Conservation (phyloP, 2,888 invertebrate species). For the Lapara coniferarum region DNA sequence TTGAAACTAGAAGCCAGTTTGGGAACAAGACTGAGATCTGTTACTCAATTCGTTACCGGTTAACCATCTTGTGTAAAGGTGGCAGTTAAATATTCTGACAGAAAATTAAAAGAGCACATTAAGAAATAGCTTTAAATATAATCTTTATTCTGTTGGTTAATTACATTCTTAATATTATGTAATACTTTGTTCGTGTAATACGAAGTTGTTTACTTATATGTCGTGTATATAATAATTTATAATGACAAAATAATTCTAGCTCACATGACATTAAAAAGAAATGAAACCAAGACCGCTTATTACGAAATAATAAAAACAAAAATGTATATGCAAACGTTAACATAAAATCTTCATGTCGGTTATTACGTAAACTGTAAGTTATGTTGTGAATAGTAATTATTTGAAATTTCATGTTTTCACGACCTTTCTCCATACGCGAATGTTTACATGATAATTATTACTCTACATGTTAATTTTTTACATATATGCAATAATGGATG, state of each 20-base stretch:
- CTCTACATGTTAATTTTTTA: conserved; percentile 7
- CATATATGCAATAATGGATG: neutral
- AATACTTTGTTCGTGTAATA: too few relatives aligned
- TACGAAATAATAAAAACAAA: conserved; percentile 18
- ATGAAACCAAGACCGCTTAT: conserved; percentile 1
- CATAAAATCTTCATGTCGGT: conserved; percentile 1
- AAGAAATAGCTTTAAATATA: neutral
- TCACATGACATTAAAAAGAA: conserved; percentile 4
- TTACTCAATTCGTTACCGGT: too few relatives aligned
- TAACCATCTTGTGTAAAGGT: neutral
- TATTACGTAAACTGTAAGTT: conserved; percentile 12
- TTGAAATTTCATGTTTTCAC: conserved; percentile 20
- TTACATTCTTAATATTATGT: too few relatives aligned
- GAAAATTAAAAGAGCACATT: neutral
- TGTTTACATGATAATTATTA: neutral
- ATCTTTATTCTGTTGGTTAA: too few relatives aligned
- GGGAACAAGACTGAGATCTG: too few relatives aligned
- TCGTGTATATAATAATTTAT: neutral
- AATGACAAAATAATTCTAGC: neutral
- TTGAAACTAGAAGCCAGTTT: too few relatives aligned
- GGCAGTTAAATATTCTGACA: too few relatives aligned
- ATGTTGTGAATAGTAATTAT: conserved; percentile 21
- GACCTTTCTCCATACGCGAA: conserved; percentile 15
- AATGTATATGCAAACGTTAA: conserved; percentile 12
- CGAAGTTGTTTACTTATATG: neutral